Conservation (phyloP, 2,797 vertebrate genomes). For the Heliangelus exortis region DNA sequence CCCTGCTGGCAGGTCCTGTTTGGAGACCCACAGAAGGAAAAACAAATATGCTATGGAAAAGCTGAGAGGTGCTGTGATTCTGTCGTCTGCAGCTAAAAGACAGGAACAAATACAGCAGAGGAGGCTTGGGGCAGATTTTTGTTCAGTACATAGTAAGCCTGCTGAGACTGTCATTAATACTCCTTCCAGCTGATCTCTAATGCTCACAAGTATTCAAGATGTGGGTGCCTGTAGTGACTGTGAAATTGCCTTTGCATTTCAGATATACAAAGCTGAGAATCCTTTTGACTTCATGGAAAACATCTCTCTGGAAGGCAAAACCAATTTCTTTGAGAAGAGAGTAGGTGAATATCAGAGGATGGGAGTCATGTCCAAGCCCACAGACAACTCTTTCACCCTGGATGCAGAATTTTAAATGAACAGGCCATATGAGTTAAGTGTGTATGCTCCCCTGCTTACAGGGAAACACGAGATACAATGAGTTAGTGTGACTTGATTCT, state of each 20-base stretch:
- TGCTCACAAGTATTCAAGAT: neutral
- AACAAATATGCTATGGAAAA: neutral
- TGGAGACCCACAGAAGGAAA: neutral
- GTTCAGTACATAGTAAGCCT: rapidly evolving
- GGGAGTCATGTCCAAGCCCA: constrained; percentile 91
- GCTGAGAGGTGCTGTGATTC: neutral
- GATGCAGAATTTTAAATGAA: constrained; percentile 91
- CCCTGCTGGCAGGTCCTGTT: neutral
- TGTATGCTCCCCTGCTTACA: neutral
- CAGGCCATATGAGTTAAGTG: neutral
- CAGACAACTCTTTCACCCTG: constrained; percentile 91
- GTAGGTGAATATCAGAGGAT: constrained; percentile 97
- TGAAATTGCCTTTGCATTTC: constrained; percentile 10
- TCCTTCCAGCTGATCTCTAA: neutral
- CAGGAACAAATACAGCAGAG: neutral
- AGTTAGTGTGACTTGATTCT: neutral
- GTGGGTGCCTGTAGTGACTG: neutral
- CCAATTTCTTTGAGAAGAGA: constrained; percentile 98
- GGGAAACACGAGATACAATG: neutral
- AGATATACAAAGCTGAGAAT: constrained; percentile 92
- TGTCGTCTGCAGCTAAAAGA: neutral
- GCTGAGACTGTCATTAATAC: neutral
- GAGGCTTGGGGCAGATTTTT: neutral
- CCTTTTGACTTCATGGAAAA: constrained; percentile 99
- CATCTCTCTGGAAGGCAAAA: constrained; percentile 97